Base-by-base conservation (phyloP, 2,888 invertebrate genomes). In the Drosophila borborema region DNA sequence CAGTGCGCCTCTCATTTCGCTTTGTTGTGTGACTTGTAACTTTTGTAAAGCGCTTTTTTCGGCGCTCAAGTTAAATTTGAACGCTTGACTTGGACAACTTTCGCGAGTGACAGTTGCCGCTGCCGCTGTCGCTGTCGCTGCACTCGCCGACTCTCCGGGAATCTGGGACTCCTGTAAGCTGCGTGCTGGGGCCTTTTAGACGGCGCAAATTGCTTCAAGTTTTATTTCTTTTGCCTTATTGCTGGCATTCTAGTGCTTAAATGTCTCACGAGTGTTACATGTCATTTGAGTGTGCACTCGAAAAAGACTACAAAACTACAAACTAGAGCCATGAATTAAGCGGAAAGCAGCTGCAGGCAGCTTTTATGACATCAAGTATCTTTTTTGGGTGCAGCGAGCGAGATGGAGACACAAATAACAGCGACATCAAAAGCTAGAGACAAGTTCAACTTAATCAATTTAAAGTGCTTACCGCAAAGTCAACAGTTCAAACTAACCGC, bases 391-490 rank as follows among this genome's bases (percentile, higher is more conserved):
- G 3, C 45, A 34, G n/a, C 61, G 28, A 28, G 6, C 28, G 28
- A 6, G 28, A 6, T 28, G 28, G 28, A 28, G 28, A 6, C 28
- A 28, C 28, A 28, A 28, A 28, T 3, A 28, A 72, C 62, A 70
- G 65, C 65, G 38, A 38, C 53, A n/a, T 53, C 53, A 53, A 77
- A 70, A 59, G 77, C 69, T 65, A 67, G 87, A 84, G 90, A 85
- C 88, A 87, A 85, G 90, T 82, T 89, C 77, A 89, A 87, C 90
- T 89, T 89, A 89, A 85, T 85, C 90, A 85, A 85, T 89, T 85
- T 85, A 85, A 85, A 85, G 86, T 89, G 90, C 86, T 82, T 60
- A 80, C 85, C 90, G 69, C 85, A 85, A 77, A 87, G 85, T 85
- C 85, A 85, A 85, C 85, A 85, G 90, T 87, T 85, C 90, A 90